phyloP scores from a whole-genome alignment of 2,797 vertebrate genomes.

The Molossus molossus region DNA sequence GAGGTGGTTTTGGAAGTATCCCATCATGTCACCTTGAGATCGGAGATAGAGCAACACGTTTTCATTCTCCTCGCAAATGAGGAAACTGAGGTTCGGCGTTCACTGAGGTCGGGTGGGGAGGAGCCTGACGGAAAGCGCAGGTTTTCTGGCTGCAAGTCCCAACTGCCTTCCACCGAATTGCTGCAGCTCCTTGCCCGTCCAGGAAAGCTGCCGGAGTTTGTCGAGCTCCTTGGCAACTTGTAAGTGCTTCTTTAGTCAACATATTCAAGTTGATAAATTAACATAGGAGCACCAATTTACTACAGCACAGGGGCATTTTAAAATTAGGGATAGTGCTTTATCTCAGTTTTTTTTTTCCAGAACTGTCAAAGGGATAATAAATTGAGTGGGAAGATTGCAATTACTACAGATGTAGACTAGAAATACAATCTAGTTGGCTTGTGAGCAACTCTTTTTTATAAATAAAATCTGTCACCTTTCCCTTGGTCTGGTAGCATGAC shows the following conservation, averaged over 20 bases:
- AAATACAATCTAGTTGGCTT: slow-evolving; percentile 1
- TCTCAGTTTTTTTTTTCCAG: background rate
- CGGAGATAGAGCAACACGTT: background rate
- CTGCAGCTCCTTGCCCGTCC: background rate
- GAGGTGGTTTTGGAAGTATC: background rate
- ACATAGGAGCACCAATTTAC: background rate
- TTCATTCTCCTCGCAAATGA: background rate
- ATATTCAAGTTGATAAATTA: slow-evolving; percentile 24
- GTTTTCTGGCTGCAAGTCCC: background rate
- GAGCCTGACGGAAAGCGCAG: background rate
- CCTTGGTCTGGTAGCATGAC: background rate
- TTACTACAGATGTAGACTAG: background rate
- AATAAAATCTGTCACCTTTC: background rate
- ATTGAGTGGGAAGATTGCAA: background rate
- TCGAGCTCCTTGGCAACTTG: background rate
- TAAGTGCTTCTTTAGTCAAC: slow-evolving; percentile 36
- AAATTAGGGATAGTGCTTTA: background rate
- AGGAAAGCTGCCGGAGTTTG: background rate
- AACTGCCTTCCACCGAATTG: background rate
- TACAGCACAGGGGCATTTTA: background rate
- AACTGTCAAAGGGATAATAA: background rate
- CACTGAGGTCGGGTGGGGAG: background rate
- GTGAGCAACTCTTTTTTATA: slow-evolving; percentile 13
- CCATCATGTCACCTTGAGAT: background rate
- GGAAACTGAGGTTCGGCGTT: background rate